Evolutionary conservation across 2,113 vertebrate species (phyloP).

Genomic region (Callopanchax toddi): DNA sequence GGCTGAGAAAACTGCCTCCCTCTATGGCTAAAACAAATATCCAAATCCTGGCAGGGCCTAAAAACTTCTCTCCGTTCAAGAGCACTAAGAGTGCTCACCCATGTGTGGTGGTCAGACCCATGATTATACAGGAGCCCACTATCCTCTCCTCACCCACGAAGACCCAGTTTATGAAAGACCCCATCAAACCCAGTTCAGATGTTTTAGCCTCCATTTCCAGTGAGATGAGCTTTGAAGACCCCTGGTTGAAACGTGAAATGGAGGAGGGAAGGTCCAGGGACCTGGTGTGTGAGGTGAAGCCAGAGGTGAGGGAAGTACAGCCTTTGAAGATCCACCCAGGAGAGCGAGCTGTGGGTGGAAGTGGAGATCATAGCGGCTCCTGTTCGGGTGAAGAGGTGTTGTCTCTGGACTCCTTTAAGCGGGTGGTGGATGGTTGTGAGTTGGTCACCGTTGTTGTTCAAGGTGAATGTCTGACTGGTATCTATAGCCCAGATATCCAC

Average conservation of each 20-base stretch:
- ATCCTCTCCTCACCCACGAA: conserved; percentile 50
- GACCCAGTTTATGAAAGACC: conserved; percentile 61
- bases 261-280: conserved; percentile 64
- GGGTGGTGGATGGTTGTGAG: conserved; percentile 92
- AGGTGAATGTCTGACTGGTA: conserved; percentile 71
- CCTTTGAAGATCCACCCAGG: conserved; percentile 38
- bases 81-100: conserved; percentile 85
- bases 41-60: conserved; percentile 78
- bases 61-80: conserved; percentile 86
- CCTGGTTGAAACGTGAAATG: conserved; percentile 91
- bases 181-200: conserved; percentile 60
- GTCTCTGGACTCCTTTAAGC: conserved; percentile 82
- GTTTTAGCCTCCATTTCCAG: conserved; percentile 70
- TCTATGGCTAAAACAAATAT: conserved; percentile 86
- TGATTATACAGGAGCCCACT: conserved; percentile 76
- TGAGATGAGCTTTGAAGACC: conserved; percentile 90
- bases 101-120: conserved; percentile 85
- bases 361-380: conserved; percentile 19
- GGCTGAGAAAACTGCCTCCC: conserved; percentile 82
- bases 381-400: conserved; percentile 76
- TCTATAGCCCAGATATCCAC: conserved; percentile 77
- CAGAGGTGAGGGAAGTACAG: conserved; percentile 71
- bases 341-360: conserved; percentile 18
- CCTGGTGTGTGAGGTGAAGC: conserved; percentile 49
- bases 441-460: conserved; percentile 65